Evolutionary conservation across 2,113 vertebrate species (phyloP).

Genomic region (Tupaia chinensis): DNA sequence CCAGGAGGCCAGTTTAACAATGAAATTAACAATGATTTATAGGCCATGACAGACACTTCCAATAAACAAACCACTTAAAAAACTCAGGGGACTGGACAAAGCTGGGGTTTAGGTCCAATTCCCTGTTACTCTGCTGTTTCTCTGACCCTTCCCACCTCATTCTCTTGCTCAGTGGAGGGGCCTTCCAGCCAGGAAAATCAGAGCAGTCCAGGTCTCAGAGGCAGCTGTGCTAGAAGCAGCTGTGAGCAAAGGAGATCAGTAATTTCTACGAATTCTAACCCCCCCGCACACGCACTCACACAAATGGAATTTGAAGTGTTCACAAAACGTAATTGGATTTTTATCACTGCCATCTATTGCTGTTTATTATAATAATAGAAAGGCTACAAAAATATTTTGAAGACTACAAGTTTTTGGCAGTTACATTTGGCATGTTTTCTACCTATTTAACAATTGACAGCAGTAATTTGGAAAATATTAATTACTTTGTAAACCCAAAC

Average conservation of each 20-base stretch:
- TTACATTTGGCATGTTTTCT: not conserved
- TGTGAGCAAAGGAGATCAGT: not conserved
- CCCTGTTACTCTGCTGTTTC: not conserved
- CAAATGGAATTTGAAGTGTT: not conserved
- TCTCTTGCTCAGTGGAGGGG: conserved; percentile 48
- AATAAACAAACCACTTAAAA: conserved; percentile 68
- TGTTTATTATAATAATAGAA: not conserved
- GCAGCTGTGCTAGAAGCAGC: not conserved
- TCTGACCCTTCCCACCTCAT: conserved; percentile 17
- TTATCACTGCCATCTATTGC: conserved; percentile 18
- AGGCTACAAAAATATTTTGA: not conserved
- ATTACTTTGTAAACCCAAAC: conserved; percentile 1
- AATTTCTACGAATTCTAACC: not conserved
- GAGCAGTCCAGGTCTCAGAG: not conserved
- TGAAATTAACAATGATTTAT: conserved; percentile 66
- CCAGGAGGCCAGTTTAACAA: conserved; percentile 32
- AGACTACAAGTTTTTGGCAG: not conserved
- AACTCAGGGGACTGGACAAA: not conserved
- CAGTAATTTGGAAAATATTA: conserved; percentile 44
- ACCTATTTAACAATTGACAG: not conserved
- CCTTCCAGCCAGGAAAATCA: conserved; percentile 64
- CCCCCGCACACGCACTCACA: not conserved
- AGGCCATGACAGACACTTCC: conserved; percentile 8
- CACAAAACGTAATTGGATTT: not conserved
- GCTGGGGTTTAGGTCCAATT: not conserved